Base-by-base conservation (phyloP, 2,888 invertebrate genomes). In the Mythimna impura region DNA sequence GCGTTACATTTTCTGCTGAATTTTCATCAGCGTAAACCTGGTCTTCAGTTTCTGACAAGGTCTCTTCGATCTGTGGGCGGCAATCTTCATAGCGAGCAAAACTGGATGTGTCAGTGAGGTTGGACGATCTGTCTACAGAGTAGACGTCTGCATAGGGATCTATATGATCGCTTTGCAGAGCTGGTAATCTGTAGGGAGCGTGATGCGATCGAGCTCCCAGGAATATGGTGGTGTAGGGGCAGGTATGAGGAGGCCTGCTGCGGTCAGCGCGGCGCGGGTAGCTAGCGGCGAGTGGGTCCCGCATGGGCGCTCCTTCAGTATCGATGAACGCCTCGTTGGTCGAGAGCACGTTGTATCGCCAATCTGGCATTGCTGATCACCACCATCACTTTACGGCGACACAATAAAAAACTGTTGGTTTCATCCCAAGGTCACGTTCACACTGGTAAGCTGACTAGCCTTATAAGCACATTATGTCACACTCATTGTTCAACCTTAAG, bases 301-400 rank as follows among this genome's bases (percentile, higher is more conserved):
- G 89, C 76, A 90, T 89, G 30, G 92, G 89, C 65, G 88, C 89
- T 61, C 90, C 92, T 77, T 93, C 93, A 76, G 91, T 92, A 82
- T 94, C 93, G 82, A 95, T 92, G 87, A 94, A 96, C 87, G 96
- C 96, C 92, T 96, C 96, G 91, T 95, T 96, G 88, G 96, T 96
- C 85, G 96, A 96, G 88, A 96, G 91, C 88, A 96, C 96, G 92
- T 96, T 96, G 94, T 96, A 96, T 86, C 96, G 95, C 96, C 96
- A 96, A 91, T 96, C 96, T 86, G 96, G 96, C 96, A 96, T 96
- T 87, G 91, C 94, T 90, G 86, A 91, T 87, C 86, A 89, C 87
- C 90, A 94, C 91, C 95, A 95, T 95, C 92, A 95, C 95, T 94
- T 89, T 89, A 87, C 83, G 80, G 68, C 79, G 72, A 81, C 86